These are phyloP conservation scores for Epinephelus fuscoguttatus DNA, from an alignment of 2,113 vertebrate genomes.

Conservation along the genomic window DNA sequence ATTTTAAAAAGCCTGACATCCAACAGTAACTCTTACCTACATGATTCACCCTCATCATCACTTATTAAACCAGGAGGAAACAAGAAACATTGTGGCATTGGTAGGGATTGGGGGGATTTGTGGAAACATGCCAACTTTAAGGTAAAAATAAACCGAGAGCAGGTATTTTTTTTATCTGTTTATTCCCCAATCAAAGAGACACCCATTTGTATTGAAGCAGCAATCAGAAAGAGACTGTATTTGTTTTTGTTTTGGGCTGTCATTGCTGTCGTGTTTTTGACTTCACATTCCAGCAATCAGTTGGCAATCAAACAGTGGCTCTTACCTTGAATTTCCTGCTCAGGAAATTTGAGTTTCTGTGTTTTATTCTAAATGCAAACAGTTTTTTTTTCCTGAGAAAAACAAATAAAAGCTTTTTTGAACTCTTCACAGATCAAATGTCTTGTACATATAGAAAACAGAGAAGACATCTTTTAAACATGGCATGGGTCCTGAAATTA, in stretches of 20 bases:
- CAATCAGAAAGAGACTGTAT: slow-evolving; percentile 15
- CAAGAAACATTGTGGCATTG: slow-evolving; percentile 11
- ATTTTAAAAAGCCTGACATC: slow-evolving; percentile 27
- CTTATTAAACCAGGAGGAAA: slow-evolving; percentile 37
- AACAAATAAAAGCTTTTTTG: not conserved
- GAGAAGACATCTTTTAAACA: not conserved
- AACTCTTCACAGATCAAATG: not conserved
- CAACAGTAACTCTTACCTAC: slow-evolving; percentile 56
- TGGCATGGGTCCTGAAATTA: not conserved
- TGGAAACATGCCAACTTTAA: slow-evolving; percentile 25
- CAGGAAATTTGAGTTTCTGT: not conserved
- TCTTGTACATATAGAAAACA: not conserved
- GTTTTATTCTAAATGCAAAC: not conserved
- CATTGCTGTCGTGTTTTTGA: slow-evolving; percentile 7
- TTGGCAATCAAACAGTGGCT: slow-evolving; percentile 39
- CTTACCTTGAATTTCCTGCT: not conserved
- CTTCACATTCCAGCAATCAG: not conserved
- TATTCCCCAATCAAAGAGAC: slow-evolving; percentile 25
- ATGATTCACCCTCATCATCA: slow-evolving; percentile 57
- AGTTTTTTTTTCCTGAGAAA: not conserved
- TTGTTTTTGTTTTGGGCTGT: slow-evolving; percentile 12
- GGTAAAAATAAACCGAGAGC: slow-evolving; percentile 42
- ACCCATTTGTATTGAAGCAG: slow-evolving; percentile 30
- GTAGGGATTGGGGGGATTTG: slow-evolving; percentile 5
- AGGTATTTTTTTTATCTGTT: slow-evolving; percentile 5